Evolutionary conservation across 2,797 vertebrate species (phyloP).

Genomic region (Philypnodon macrostomus): DNA sequence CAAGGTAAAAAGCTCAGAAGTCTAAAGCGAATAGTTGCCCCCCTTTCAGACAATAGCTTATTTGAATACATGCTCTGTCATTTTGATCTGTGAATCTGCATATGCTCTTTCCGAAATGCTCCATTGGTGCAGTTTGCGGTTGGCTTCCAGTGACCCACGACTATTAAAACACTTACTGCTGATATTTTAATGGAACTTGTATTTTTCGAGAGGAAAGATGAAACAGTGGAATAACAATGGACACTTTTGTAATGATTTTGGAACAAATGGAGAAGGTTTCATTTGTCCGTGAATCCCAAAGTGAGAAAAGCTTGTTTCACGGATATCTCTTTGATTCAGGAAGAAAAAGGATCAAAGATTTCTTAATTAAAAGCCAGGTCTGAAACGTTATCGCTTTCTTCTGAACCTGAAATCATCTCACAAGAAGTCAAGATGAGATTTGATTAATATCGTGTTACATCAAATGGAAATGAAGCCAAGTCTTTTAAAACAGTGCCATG

Average conservation of each 20-base stretch:
- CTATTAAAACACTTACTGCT: slow-evolving; percentile 45
- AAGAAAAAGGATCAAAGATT: slow-evolving; percentile 10
- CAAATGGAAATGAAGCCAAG: slow-evolving; percentile 9
- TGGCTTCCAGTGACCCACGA: slow-evolving; percentile 28
- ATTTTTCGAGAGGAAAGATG: slow-evolving; percentile 22
- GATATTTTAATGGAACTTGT: slow-evolving; percentile 31
- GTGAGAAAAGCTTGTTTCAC: slow-evolving; percentile 23
- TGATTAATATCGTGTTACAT: slow-evolving; percentile 11
- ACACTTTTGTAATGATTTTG: slow-evolving; percentile 20
- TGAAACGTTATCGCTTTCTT: slow-evolving; percentile 5
- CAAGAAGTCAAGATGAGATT: neutral
- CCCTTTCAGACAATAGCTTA: too few species aligned
- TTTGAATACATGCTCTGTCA: too few species aligned
- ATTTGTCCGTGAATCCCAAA: slow-evolving; percentile 12
- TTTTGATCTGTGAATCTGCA: neutral
- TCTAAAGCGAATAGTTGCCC: too few species aligned
- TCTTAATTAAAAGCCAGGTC: slow-evolving; percentile 26
- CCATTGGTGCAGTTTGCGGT: neutral
- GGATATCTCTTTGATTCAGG: slow-evolving; percentile 25
- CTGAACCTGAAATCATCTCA: slow-evolving; percentile 10
- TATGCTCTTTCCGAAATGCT: neutral
- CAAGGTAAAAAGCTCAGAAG: too few species aligned
- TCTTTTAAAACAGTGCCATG: slow-evolving; percentile 9
- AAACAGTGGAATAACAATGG: slow-evolving; percentile 18
- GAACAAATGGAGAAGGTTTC: slow-evolving; percentile 32